Conservation (phyloP, 2,113 vertebrate genomes). For the Pimephales promelas region DNA sequence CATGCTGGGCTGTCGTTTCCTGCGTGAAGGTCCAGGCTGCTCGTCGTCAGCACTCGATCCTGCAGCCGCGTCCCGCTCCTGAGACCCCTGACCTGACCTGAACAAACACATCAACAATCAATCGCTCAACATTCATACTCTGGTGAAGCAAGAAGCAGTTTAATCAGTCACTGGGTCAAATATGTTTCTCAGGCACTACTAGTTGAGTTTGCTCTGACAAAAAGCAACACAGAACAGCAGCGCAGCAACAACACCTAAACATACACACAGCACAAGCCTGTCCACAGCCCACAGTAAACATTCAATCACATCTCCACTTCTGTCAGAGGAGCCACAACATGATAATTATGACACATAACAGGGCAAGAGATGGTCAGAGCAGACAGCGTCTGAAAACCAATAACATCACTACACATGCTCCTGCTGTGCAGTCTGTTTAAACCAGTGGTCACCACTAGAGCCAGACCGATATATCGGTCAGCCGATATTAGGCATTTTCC, state of each 20-base stretch:
- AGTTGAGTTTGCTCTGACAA: not conserved
- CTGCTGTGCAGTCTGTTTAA: not conserved
- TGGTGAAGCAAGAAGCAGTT: not conserved
- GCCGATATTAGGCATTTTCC: too few relatives aligned
- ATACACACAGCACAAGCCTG: not conserved
- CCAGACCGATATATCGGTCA: too few relatives aligned
- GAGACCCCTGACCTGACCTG: slow-evolving; percentile 83
- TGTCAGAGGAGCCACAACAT: slow-evolving; percentile 1
- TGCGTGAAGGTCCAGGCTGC: slow-evolving; percentile 83
- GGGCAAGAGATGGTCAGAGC: not conserved
- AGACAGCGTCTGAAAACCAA: not conserved
- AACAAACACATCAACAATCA: slow-evolving; percentile 43
- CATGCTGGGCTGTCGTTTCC: slow-evolving; percentile 94
- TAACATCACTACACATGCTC: not conserved
- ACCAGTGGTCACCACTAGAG: not conserved
- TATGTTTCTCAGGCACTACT: not conserved
- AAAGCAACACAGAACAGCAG: not conserved
- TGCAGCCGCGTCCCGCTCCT: slow-evolving; percentile 73
- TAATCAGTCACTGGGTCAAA: not conserved
- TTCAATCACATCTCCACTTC: slow-evolving; percentile 7
- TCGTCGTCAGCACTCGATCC: slow-evolving; percentile 75
- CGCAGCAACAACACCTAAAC: not conserved
- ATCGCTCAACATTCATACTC: not conserved
- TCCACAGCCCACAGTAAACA: slow-evolving; percentile 1
- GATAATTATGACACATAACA: slow-evolving; percentile 1